Percentiles rank a stretch among this genome's conserved stretches.
These are phyloP conservation scores for Protomyctophum bolini DNA, from an alignment of 2,113 vertebrate species.

Conservation along the genomic window DNA sequence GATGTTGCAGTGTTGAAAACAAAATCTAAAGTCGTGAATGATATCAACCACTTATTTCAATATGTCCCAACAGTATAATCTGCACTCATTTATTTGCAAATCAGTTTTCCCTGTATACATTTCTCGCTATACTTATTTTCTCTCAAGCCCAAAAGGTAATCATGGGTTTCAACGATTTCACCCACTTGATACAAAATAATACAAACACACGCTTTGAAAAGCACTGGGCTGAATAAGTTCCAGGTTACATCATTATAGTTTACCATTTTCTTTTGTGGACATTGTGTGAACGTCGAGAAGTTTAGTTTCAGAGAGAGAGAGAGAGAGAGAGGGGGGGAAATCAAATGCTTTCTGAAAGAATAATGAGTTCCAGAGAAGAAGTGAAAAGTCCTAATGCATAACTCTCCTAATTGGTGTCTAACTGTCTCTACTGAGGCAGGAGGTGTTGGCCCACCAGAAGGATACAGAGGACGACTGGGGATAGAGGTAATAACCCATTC, in stretches of 20 bases:
- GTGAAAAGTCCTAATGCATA: slow-evolving; percentile 71
- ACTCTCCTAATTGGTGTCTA: slow-evolving; percentile 81
- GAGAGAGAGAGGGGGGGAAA: slow-evolving; percentile 23
- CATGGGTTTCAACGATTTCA: too few species aligned
- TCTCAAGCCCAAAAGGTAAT: too few species aligned
- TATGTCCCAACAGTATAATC: too few species aligned
- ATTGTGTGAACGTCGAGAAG: slow-evolving; percentile 34
- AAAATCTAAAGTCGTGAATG: too few species aligned
- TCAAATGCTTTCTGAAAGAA: slow-evolving; percentile 53
- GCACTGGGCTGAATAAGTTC: slow-evolving; percentile 21
- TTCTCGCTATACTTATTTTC: too few species aligned
- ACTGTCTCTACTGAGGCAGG: slow-evolving; percentile 76
- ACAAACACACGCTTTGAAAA: slow-evolving; percentile 22
- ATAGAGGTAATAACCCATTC: slow-evolving; percentile 74
- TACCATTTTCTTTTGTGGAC: slow-evolving; percentile 26
- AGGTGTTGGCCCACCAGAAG: slow-evolving; percentile 79
- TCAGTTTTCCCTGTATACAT: too few species aligned
- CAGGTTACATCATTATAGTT: background rate
- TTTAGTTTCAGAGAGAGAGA: slow-evolving; percentile 30
- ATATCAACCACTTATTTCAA: too few species aligned
- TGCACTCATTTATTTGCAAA: too few species aligned
- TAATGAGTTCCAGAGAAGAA: slow-evolving; percentile 65
- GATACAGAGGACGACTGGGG: slow-evolving; percentile 75
- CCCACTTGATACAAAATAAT: slow-evolving; percentile 8
- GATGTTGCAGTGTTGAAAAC: too few species aligned